Evolutionary conservation across 2,113 vertebrate genomes (phyloP).

Genomic region (Stercorarius parasiticus): DNA sequence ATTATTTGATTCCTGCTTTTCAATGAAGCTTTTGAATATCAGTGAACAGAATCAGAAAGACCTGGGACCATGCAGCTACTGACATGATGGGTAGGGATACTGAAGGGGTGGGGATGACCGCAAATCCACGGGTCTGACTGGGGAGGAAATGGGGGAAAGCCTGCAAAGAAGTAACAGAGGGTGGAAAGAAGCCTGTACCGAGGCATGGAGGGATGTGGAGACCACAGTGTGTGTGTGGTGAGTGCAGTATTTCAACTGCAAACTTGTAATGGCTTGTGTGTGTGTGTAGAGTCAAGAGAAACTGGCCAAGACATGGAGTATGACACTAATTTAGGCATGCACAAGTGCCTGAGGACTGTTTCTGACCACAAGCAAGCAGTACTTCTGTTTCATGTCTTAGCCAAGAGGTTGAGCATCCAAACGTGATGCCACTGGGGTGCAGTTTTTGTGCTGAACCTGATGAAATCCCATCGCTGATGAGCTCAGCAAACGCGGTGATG

Average conservation of each 20-base stretch:
- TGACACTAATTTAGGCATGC: neutral
- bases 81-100: neutral
- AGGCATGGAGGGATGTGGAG: neutral
- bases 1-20: neutral
- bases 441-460: neutral
- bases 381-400: neutral
- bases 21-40: neutral
- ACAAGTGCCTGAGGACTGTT: neutral
- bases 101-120: neutral
- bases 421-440: neutral
- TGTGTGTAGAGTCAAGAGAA: neutral
- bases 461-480: neutral
- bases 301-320: neutral
- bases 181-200: neutral
- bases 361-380: neutral
- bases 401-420: neutral
- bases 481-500: neutral
- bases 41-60: neutral
- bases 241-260: neutral
- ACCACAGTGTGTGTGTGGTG: neutral
- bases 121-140: neutral
- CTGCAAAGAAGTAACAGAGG: neutral
- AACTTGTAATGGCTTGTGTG: accelerated
- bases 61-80: neutral
- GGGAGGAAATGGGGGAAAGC: neutral